Evolutionary conservation across 1,140 invertebrate genomes (phyloP).

Genomic region (Bombyx mori): ASM3026992v2 NC_085125.1:498501-499000

Average conservation of each 20-base stretch:
- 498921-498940: slow-evolving; percentile 9
- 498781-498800: slow-evolving; percentile 17
- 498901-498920: slow-evolving; percentile 13
- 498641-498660: slow-evolving; percentile 27
- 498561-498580: slow-evolving; percentile 17
- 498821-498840: slow-evolving; percentile 6
- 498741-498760: slow-evolving; percentile 21
- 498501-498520: slow-evolving; percentile 8
- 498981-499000: slow-evolving; percentile 20
- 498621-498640: background rate
- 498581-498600: background rate
- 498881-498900: slow-evolving; percentile 20
- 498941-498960: slow-evolving; percentile 18
- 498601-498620: background rate
- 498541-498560: slow-evolving; percentile 9
- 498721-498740: slow-evolving; percentile 24
- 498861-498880: slow-evolving; percentile 24
- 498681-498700: slow-evolving; percentile 21
- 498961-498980: slow-evolving; percentile 13
- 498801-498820: slow-evolving; percentile 9
- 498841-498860: slow-evolving; percentile 21
- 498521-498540: slow-evolving; percentile 19
- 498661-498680: slow-evolving; percentile 21
- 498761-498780: slow-evolving; percentile 18
- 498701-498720: slow-evolving; percentile 25